These are phyloP conservation scores for Orthonevra nobilis DNA, from an alignment of 2,888 invertebrate species.

Conservation along the genomic window DNA sequence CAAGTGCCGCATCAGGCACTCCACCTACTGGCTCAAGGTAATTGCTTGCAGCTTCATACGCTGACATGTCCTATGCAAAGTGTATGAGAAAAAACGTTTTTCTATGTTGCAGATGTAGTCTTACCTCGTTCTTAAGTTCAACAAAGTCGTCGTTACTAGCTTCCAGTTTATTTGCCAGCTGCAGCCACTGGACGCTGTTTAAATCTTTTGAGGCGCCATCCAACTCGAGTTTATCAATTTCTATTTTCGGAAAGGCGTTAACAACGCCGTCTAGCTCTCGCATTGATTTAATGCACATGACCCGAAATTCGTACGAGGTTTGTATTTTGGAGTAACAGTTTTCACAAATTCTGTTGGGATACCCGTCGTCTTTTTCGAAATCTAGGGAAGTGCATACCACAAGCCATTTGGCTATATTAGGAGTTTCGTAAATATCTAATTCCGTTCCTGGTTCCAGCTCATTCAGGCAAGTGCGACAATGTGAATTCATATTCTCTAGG, in stretches of 20 bases:
- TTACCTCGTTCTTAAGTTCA: constrained; percentile 38
- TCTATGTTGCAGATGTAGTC: background rate
- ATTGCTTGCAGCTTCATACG: background rate
- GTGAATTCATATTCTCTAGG: constrained; percentile 43
- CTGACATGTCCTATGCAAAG: background rate
- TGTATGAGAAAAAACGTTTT: constrained; percentile 2
- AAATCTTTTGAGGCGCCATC: constrained; percentile 36
- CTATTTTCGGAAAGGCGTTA: constrained; percentile 41
- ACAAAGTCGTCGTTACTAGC: background rate
- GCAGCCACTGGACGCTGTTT: constrained; percentile 41
- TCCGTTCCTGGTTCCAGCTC: constrained; percentile 43
- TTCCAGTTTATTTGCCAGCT: constrained; percentile 38
- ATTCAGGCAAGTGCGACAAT: constrained; percentile 71
- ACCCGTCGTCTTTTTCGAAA: constrained; percentile 59
- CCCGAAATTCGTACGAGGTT: constrained; percentile 74
- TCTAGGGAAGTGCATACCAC: constrained; percentile 44
- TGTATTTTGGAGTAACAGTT: constrained; percentile 74
- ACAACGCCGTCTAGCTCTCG: constrained; percentile 57
- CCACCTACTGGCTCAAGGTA: background rate
- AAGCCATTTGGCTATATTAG: constrained; percentile 66
- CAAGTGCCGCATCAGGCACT: constrained; percentile 15
- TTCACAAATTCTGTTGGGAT: constrained; percentile 74
- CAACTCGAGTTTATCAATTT: constrained; percentile 50
- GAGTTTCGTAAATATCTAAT: constrained; percentile 54
- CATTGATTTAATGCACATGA: constrained; percentile 75